Evolutionary conservation across 37 sponge, comb jelly and placozoan genomes (phyloP), one percentile per base, ranked within the genome.

Genomic region (Beroe ovata): DNA sequence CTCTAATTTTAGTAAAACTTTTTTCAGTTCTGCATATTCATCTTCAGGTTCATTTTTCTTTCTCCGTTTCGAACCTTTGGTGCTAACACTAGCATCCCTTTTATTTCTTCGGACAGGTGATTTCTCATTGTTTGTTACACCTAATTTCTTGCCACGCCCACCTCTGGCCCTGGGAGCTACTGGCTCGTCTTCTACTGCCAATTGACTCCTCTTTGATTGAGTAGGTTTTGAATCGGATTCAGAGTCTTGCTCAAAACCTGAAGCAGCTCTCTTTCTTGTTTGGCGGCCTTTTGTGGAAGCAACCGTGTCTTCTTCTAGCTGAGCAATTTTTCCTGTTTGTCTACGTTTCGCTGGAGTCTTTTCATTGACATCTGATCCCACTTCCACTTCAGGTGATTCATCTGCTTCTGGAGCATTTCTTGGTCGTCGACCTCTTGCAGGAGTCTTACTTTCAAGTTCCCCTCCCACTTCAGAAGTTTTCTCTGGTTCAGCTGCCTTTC

Each of bases 361-460:
- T 28, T 71, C 38, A 36, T 4, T 20, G 2, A 4, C 8, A n/a
- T n/a, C n/a, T n/a, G n/a, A n/a, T n/a, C n/a, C n/a, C n/a, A n/a
- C n/a, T 18, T 62, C 63, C 21, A 62, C 26, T 62, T 62, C 63
- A 4, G 36, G 38, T 71, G 34, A 2, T 71, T 71, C 71, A 35
- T 71, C 29, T 20, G 38, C 32, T n/a, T n/a, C n/a, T n/a, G n/a
- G n/a, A n/a, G n/a, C n/a, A n/a, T n/a, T n/a, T 2, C 35, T 71
- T 8, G 71, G 3, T 71, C 71, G 4, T 33, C 71, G 38, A 8
- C 71, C 38, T 71, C 71, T 71, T 30, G 71, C 71, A 36, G 71
- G 71, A 20, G 71, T 71, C 8, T 30, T 29, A 30, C 38, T 21
- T 29, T 29, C 29, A 35, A 38, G 71, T 20, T 71, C 71, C 1